Base-by-base conservation (phyloP, 2,888 invertebrate species). In the Physocephala rufipes region DNA sequence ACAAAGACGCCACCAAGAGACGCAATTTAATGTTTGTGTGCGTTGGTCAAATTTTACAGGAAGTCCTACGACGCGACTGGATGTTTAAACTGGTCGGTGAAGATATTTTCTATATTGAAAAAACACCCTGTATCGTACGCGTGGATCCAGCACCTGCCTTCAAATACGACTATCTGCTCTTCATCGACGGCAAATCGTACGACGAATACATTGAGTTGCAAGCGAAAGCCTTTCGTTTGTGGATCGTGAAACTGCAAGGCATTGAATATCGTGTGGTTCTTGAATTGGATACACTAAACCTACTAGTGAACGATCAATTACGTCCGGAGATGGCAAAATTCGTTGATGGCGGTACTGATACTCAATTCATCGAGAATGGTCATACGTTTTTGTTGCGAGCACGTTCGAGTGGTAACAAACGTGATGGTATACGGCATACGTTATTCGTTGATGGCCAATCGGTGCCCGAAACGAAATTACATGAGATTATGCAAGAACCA, bases 41-140 rank as follows among this genome's bases (percentile, higher is more conserved):
- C 26, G 59, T 51, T 15, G 45, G n/a, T n/a, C n/a, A n/a, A n/a
- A n/a, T n/a, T n/a, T 43, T 61, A n/a, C 72, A 94, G 93, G 94
- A 93, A 84, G 87, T 93, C 3, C 77, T 92, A 15, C 88, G 91
- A 19, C 88, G 90, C 74, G 95, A 96, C 72, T 96, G 95, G 95
- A 95, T 96, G 95, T 96, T 97, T 84, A 93, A 94, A 79, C 84
- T 96, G 61, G 96, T 96, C 0, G 96, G 96, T 1, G 91, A 91
- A 77, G 95, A 96, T 85, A 86, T 89, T 12, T 94, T 96, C 82
- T 88, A 87, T 55, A 88, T 95, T 55, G 92, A 92, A 1, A 86
- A 87, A 53, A 71, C 81, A 2, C 82, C 85, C 12, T 86, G 86
- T 72, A 84, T 86, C 49, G 82, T 86, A 67, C 80, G 86, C n/a